Evolutionary conservation across 2,113 vertebrate species (phyloP).

Genomic region (Toxostoma redivivum): DNA sequence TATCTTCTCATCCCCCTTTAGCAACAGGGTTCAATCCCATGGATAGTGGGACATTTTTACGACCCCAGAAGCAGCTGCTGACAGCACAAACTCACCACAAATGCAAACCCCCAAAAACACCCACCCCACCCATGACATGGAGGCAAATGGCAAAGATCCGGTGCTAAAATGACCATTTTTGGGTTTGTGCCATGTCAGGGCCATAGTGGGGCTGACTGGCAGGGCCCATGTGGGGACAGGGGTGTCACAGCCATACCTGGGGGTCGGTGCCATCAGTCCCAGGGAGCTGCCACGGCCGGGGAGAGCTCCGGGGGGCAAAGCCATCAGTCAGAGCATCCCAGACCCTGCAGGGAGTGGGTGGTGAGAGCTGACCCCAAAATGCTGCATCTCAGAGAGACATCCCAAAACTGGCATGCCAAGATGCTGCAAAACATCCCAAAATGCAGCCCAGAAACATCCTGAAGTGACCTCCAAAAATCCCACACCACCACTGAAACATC

Average conservation of each 20-base stretch:
- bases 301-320: constrained; percentile 34
- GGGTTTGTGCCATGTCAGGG: background rate
- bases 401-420: rapidly evolving
- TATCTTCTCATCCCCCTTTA: background rate
- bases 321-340: constrained; percentile 59
- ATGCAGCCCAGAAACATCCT: background rate
- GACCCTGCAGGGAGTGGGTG: constrained; percentile 8
- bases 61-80: background rate
- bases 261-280: background rate
- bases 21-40: background rate
- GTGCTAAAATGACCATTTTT: background rate
- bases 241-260: background rate
- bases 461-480: background rate
- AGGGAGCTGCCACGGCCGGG: constrained; percentile 11
- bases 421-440: background rate
- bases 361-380: background rate
- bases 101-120: background rate
- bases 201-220: background rate
- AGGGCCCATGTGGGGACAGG: background rate
- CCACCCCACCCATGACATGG: background rate
- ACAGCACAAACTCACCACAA: background rate
- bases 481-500: background rate
- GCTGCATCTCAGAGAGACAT: rapidly evolving
- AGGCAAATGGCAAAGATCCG: background rate
- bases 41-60: background rate